Evolutionary conservation across 2,888 invertebrate species (phyloP).

Genomic region (Drosophila prostipennis): DNA sequence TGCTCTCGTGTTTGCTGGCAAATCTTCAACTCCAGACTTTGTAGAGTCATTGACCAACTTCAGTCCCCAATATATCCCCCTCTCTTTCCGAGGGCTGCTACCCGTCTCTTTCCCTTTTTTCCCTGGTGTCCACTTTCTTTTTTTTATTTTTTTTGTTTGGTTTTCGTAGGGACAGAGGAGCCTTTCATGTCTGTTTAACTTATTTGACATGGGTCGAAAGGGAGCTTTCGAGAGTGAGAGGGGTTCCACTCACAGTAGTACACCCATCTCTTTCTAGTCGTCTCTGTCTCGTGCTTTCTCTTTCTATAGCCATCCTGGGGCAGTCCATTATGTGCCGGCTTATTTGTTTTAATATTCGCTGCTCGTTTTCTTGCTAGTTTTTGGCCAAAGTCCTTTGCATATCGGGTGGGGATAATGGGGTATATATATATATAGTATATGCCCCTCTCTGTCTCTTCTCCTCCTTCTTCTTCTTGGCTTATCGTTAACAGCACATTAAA

Average conservation of each 20-base stretch:
- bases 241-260: conserved; percentile 2
- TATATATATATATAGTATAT: conserved; percentile 7
- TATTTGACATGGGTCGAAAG: conserved; percentile 74
- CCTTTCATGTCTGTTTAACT: conserved; percentile 61
- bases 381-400: conserved; percentile 69
- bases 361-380: conserved; percentile 73
- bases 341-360: conserved; percentile 80
- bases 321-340: conserved; percentile 66
- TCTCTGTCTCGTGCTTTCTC: conserved; percentile 1
- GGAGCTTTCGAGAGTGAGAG: conserved; percentile 26
- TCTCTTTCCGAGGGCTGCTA: not conserved
- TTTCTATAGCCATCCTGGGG: conserved; percentile 28
- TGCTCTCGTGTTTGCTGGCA: conserved; percentile 32
- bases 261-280: not conserved
- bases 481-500: conserved; percentile 79
- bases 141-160: conserved; percentile 34
- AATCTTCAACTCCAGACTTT: conserved; percentile 51
- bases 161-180: conserved; percentile 38
- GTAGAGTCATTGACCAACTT: conserved; percentile 67
- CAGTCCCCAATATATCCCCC: not conserved
- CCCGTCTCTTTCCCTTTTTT: conserved; percentile 11
- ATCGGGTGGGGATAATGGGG: conserved; percentile 28
- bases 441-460: conserved; percentile 7
- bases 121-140: conserved; percentile 38
- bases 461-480: conserved; percentile 45